These are phyloP conservation scores for Thyatira batis DNA, from an alignment of 2,888 invertebrate genomes.

Conservation along the genomic window DNA sequence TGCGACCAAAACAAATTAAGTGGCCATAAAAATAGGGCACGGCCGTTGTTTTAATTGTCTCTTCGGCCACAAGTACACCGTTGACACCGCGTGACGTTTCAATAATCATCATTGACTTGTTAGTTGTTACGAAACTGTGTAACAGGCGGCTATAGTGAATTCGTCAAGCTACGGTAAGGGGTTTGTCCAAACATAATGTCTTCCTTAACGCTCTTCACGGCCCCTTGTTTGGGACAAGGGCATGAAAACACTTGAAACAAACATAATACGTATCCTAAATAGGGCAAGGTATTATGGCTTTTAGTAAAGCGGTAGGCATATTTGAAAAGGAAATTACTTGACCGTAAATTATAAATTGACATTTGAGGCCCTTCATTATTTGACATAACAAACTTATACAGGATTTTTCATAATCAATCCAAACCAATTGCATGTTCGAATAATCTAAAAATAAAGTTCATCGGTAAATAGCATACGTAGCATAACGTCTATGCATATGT, in stretches of 20 bases:
- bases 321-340: background rate
- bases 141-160: background rate
- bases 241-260: slow-evolving; percentile 4
- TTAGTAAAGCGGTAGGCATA: background rate
- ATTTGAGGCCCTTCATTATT: background rate
- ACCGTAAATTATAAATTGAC: background rate
- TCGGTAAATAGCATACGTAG: too few relatives aligned
- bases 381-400: too few relatives aligned
- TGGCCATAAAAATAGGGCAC: slow-evolving; percentile 3
- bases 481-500: background rate
- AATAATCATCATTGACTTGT: background rate
- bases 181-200: slow-evolving; percentile 8
- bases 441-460: too few relatives aligned
- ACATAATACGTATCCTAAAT: background rate
- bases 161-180: slow-evolving; percentile 1
- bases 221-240: slow-evolving; percentile 11
- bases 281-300: background rate
- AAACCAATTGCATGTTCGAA: too few relatives aligned
- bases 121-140: slow-evolving; percentile 2
- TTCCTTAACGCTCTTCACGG: slow-evolving; percentile 2
- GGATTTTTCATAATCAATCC: too few relatives aligned
- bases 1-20: slow-evolving; percentile 3
- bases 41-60: slow-evolving; percentile 5
- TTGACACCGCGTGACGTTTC: background rate
- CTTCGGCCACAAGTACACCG: background rate